These are phyloP conservation scores for Scaptomyza montana DNA, from an alignment of 1,140 invertebrate species.

Conservation along the genomic window DNA sequence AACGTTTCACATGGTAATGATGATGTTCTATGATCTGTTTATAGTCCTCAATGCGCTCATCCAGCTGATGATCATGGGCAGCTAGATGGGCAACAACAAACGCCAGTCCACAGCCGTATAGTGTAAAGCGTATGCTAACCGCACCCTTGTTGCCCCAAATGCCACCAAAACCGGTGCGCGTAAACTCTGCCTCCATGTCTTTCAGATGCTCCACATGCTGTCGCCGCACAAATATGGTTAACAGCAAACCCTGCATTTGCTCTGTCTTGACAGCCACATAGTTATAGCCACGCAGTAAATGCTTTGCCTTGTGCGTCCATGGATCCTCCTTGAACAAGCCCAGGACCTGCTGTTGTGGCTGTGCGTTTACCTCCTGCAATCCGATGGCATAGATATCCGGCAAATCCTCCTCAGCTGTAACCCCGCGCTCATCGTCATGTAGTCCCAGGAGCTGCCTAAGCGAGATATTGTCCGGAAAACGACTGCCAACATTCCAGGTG, in stretches of 20 bases:
- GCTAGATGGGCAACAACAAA: constrained; percentile 95
- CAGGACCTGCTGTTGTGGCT: constrained; percentile 92
- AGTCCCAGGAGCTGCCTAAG: constrained; percentile 89
- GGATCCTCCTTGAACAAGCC: constrained; percentile 92
- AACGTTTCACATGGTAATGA: constrained; percentile 89
- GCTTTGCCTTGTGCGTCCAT: constrained; percentile 91
- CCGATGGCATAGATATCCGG: constrained; percentile 94
- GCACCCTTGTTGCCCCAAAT: constrained; percentile 98
- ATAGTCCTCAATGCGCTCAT: constrained; percentile 93
- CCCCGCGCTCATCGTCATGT: constrained; percentile 83
- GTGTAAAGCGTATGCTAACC: constrained; percentile 92
- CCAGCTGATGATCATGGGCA: constrained; percentile 92
- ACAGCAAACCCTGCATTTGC: constrained; percentile 91
- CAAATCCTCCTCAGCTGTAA: constrained; percentile 83
- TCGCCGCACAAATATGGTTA: constrained; percentile 90
- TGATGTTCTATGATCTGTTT: constrained; percentile 91
- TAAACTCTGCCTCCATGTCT: constrained; percentile 93
- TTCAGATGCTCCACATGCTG: constrained; percentile 91
- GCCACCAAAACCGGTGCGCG: constrained; percentile 94
- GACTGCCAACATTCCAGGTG: constrained; percentile 94
- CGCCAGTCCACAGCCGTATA: constrained; percentile 94
- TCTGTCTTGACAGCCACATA: constrained; percentile 92
- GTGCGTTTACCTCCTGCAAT: constrained; percentile 95
- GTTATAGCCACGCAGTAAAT: constrained; percentile 87
- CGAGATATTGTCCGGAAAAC: constrained; percentile 87